These are phyloP conservation scores for Coregonus sp. DNA, from an alignment of 2,797 vertebrate genomes.

Conservation along the genomic window DNA sequence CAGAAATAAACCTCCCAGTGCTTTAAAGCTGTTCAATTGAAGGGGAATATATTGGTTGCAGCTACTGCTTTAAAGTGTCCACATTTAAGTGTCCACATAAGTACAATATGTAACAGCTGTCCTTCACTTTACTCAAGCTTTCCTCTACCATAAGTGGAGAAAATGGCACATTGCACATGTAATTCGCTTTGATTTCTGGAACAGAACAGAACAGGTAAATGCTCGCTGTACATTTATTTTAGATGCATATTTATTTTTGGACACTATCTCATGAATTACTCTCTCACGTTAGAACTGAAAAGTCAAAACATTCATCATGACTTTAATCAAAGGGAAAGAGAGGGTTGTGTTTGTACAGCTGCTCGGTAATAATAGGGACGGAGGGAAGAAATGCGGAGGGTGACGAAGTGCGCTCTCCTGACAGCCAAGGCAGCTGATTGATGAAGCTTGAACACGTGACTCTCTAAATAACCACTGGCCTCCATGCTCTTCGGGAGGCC, in stretches of 20 bases:
- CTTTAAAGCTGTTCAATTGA: background rate
- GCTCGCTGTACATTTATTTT: background rate
- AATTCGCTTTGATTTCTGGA: background rate
- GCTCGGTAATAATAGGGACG: background rate
- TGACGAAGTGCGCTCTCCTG: constrained; percentile 19
- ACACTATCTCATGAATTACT: background rate
- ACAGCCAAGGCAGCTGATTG: constrained; percentile 32
- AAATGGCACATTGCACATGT: background rate
- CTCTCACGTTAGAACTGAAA: background rate
- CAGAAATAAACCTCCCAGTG: background rate
- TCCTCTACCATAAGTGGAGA: background rate
- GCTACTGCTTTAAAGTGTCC: background rate
- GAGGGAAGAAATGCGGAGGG: constrained; percentile 18
- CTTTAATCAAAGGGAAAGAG: constrained; percentile 15
- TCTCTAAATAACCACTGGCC: constrained; percentile 37
- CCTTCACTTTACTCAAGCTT: background rate
- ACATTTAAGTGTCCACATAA: background rate
- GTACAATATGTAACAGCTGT: background rate
- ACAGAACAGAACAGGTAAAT: background rate
- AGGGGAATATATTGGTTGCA: background rate
- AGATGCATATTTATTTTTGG: background rate
- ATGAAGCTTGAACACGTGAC: constrained; percentile 31
- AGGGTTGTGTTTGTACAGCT: background rate
- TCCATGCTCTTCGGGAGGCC: constrained; percentile 23
- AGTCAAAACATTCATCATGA: constrained; percentile 1